Conservation (phyloP, 2,888 invertebrate species). For the Synergus japonicus region DNA sequence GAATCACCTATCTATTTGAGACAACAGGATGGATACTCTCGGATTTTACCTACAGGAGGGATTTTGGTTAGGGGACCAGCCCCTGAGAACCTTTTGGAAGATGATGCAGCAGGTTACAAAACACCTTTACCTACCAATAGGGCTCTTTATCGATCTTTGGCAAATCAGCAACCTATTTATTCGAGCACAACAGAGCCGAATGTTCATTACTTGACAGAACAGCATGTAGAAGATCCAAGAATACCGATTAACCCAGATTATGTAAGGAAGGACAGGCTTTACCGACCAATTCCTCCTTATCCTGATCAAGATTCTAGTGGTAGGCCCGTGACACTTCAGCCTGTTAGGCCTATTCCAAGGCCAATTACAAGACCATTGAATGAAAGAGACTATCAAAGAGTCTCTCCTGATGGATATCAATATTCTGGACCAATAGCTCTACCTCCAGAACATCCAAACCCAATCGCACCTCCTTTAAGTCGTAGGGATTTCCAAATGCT, state of each 20-base stretch:
- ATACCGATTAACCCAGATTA: conserved; percentile 62
- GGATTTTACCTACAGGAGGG: conserved; percentile 66
- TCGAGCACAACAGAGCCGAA: conserved; percentile 68
- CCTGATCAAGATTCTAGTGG: conserved; percentile 57
- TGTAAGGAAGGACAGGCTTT: conserved; percentile 58
- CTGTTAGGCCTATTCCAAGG: conserved; percentile 57
- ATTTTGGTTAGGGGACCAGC: conserved; percentile 62
- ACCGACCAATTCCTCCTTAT: conserved; percentile 57
- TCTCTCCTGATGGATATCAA: conserved; percentile 65
- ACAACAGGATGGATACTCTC: conserved; percentile 66
- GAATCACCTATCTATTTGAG: conserved; percentile 69
- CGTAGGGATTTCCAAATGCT: conserved; percentile 85
- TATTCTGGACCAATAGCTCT: conserved; percentile 64
- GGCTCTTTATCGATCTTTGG: conserved; percentile 63
- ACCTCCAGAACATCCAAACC: conserved; percentile 79
- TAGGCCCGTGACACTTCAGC: conserved; percentile 59
- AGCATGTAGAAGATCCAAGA: conserved; percentile 63
- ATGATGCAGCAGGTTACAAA: conserved; percentile 63
- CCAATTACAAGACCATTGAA: conserved; percentile 57
- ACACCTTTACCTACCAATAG: conserved; percentile 62
- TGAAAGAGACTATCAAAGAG: conserved; percentile 67
- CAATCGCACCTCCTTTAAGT: conserved; percentile 84
- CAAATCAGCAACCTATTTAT: conserved; percentile 65
- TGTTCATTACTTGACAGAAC: conserved; percentile 71
- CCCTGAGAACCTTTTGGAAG: conserved; percentile 61